phyloP scores from a whole-genome alignment of 64 coral and sea anemone genomes.

The Exaiptasia diaphana region DNA sequence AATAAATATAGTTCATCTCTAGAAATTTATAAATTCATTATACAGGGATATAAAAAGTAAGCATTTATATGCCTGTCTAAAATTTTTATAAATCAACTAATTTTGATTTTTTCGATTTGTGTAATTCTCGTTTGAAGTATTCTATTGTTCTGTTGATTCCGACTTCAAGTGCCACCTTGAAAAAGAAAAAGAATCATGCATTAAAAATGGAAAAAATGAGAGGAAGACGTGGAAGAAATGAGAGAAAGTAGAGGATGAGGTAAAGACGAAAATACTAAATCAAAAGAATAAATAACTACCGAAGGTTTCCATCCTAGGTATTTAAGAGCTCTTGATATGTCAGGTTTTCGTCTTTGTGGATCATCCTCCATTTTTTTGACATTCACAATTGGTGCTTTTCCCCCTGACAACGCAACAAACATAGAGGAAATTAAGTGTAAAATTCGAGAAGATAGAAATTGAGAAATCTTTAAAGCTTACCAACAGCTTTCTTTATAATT shows the following conservation, averaged over 20 bases:
- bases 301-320: constrained; percentile 71
- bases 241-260: not conserved
- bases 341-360: constrained; percentile 77
- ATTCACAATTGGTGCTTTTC: constrained; percentile 64
- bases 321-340: constrained; percentile 63
- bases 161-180: constrained; percentile 61
- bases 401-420: constrained; percentile 18
- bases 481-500: constrained; percentile 77
- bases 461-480: constrained; percentile 4
- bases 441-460: not conserved
- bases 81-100: constrained; percentile 37
- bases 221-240: not conserved
- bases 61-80: too few relatives aligned
- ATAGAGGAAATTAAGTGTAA: not conserved
- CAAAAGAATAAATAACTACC: constrained; percentile 16
- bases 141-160: constrained; percentile 84
- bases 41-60: too few relatives aligned
- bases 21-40: too few relatives aligned
- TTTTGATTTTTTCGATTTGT: constrained; percentile 68
- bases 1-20: too few relatives aligned
- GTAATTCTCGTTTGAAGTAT: constrained; percentile 72
- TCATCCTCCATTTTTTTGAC: constrained; percentile 76
- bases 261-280: not conserved
- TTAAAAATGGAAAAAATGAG: not conserved
- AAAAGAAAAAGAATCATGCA: not conserved